Evolutionary conservation across 2,113 vertebrate species (phyloP).

Genomic region (Poeciliopsis occidentalis): DNA sequence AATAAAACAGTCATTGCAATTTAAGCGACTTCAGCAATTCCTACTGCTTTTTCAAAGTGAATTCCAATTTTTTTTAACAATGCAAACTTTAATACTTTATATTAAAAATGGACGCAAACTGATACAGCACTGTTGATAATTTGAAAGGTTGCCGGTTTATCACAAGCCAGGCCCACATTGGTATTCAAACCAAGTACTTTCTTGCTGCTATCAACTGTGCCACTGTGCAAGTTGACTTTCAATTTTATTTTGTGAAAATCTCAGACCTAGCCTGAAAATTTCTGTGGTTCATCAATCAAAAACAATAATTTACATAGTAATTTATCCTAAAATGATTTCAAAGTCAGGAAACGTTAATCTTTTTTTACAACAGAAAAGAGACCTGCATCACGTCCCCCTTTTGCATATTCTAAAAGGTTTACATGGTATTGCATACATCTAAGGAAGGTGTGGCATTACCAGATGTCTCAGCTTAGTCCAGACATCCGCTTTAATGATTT

Average conservation of each 20-base stretch:
- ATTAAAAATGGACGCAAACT: too few species aligned
- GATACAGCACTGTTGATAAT: too few species aligned
- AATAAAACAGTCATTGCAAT: background rate
- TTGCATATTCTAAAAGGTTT: background rate
- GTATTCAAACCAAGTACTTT: too few species aligned
- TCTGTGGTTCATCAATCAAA: background rate
- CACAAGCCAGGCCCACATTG: too few species aligned
- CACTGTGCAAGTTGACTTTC: too few species aligned
- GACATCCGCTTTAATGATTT: constrained; percentile 23
- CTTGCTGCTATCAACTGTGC: too few species aligned
- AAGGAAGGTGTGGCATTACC: background rate
- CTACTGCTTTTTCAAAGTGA: too few species aligned
- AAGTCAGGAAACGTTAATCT: background rate
- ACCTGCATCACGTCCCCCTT: too few species aligned
- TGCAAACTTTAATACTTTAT: too few species aligned
- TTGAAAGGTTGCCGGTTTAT: too few species aligned
- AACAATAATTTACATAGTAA: background rate
- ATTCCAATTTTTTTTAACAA: too few species aligned
- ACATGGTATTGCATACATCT: background rate
- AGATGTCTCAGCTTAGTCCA: constrained; percentile 27
- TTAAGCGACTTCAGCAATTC: too few species aligned
- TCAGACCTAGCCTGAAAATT: background rate
- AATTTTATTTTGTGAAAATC: background rate
- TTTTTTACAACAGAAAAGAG: background rate
- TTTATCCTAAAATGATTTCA: background rate